Percentiles rank a stretch among this genome's conserved stretches.
phyloP scores from a whole-genome alignment of 1,140 invertebrate species.

The Ptiloglossa arizonensis region DNA sequence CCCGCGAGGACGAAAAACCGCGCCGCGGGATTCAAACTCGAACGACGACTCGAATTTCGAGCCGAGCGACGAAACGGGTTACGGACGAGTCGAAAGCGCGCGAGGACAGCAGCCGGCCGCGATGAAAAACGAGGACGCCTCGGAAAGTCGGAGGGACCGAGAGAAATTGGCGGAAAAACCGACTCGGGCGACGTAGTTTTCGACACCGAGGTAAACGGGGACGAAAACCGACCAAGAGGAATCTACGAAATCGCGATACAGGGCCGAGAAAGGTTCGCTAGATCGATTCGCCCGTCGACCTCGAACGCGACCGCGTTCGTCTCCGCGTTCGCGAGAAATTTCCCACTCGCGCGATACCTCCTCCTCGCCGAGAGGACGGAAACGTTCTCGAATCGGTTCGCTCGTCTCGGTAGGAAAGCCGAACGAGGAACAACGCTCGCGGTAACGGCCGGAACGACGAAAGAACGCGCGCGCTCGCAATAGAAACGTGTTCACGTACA shows the following conservation, averaged over 20 bases:
- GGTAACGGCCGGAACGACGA: neutral
- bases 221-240: too few species aligned
- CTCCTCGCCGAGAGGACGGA: too few species aligned
- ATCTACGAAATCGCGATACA: too few species aligned
- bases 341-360: too few species aligned
- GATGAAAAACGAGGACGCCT: neutral
- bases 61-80: neutral
- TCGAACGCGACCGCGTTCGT: too few species aligned
- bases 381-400: neutral
- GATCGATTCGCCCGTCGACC: too few species aligned
- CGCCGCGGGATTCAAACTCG: conserved; percentile 15
- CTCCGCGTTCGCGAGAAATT: too few species aligned
- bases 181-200: conserved; percentile 13
- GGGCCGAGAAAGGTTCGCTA: too few species aligned
- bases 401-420: neutral
- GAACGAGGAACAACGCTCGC: neutral
- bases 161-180: conserved; percentile 32
- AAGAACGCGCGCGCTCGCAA: conserved; percentile 19
- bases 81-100: conserved; percentile 20
- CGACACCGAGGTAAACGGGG: too few species aligned
- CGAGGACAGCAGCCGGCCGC: neutral
- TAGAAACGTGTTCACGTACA: conserved; percentile 69
- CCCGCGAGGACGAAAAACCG: neutral
- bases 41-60: conserved; percentile 8
- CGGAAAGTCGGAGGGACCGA: neutral